A percentile compares a stretch with the other conserved stretches of the same genome.
These are phyloP conservation scores for Drosophila lutescens DNA, from an alignment of 2,888 invertebrate genomes.

Conservation along the genomic window DNA sequence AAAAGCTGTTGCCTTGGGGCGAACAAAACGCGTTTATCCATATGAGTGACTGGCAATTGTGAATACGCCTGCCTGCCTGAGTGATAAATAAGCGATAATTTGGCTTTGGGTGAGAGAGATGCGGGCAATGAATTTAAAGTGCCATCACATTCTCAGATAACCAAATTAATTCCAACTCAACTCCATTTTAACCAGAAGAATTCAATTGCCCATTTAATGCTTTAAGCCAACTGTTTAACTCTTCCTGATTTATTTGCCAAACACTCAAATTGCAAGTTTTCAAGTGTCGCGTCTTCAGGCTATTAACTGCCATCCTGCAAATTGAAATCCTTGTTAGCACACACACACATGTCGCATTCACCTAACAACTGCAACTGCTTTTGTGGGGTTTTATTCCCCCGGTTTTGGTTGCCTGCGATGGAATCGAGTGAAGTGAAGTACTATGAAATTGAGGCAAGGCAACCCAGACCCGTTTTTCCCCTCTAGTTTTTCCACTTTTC, in stretches of 20 bases:
- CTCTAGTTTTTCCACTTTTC: constrained; percentile 9
- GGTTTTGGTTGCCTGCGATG: constrained; percentile 19
- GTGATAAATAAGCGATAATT: constrained; percentile 18
- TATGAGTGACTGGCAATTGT: constrained; percentile 40
- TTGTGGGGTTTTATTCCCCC: constrained; percentile 34
- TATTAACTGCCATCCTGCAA: constrained; percentile 44
- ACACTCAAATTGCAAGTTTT: constrained; percentile 44
- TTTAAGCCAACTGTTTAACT: constrained; percentile 12
- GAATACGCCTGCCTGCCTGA: constrained; percentile 3
- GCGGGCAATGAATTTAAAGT: neutral
- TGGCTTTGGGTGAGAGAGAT: neutral
- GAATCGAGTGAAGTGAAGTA: constrained; percentile 36
- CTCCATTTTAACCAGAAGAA: neutral
- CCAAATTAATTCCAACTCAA: neutral
- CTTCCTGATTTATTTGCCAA: constrained; percentile 37
- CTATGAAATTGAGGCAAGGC: constrained; percentile 10
- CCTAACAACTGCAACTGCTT: constrained; percentile 32
- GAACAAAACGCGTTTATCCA: constrained; percentile 45
- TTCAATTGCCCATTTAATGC: neutral
- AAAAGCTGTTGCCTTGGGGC: constrained; percentile 33
- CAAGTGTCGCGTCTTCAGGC: constrained; percentile 46
- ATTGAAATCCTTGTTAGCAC: constrained; percentile 36
- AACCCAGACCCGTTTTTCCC: neutral
- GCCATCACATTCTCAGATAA: neutral
- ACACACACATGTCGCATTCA: neutral